Conservation (phyloP, 2,113 vertebrate species). For the Eonycteris spelaea region DNA sequence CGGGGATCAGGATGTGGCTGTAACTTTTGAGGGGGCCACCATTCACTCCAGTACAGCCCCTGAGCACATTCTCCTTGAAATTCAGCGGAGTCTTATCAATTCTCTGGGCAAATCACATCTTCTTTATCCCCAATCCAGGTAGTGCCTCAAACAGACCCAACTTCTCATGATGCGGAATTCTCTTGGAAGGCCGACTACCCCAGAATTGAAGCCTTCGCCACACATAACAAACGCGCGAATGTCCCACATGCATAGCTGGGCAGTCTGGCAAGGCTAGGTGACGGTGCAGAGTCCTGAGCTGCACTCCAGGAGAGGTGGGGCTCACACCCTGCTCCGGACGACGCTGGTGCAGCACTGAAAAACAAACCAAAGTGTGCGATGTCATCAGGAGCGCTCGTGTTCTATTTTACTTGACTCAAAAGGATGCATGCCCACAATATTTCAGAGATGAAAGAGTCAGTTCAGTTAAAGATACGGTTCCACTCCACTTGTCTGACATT, state of each 20-base stretch:
- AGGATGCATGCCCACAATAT: not conserved
- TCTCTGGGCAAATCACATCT: not conserved
- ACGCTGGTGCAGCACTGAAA: not conserved
- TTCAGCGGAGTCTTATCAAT: not conserved
- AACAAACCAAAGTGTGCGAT: accelerated
- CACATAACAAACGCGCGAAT: not conserved
- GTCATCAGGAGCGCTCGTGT: not conserved
- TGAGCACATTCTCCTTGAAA: not conserved
- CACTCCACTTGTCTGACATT: not conserved
- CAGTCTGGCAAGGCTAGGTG: not conserved
- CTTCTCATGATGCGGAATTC: not conserved
- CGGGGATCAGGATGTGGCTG: not conserved
- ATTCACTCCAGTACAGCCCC: not conserved
- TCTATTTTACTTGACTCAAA: not conserved
- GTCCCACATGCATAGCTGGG: not conserved
- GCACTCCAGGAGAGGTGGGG: not conserved
- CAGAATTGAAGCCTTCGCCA: not conserved
- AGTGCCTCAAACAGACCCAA: not conserved
- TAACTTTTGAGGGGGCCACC: not conserved
- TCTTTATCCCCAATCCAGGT: not conserved
- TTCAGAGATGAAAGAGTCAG: not conserved
- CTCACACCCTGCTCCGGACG: not conserved
- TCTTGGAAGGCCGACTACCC: not conserved
- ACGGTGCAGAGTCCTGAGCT: not conserved
- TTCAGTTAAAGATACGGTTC: not conserved